Conservation (phyloP, 2,797 vertebrate genomes). For the Neostethus bicornis region DNA sequence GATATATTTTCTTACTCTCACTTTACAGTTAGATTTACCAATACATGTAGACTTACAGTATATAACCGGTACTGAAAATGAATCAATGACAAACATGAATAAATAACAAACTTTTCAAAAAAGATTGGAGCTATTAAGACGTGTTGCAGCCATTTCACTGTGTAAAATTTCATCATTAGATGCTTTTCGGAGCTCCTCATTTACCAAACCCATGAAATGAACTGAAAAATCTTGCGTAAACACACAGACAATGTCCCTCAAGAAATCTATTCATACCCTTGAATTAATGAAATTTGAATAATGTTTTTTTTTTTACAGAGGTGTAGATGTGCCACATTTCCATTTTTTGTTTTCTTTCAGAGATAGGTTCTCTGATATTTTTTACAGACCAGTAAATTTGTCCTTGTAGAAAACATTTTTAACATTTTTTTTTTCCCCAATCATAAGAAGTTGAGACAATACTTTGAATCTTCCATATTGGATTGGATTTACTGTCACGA, state of each 20-base stretch:
- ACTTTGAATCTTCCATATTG: not conserved
- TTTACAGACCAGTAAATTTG: constrained; percentile 2
- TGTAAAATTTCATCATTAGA: not conserved
- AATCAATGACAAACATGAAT: no score
- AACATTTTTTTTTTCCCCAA: not conserved
- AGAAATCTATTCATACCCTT: constrained; percentile 11
- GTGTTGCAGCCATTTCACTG: not conserved
- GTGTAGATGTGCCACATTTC: constrained; percentile 1
- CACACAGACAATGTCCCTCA: constrained; percentile 1
- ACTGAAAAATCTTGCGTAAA: not conserved
- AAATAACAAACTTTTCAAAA: no score
- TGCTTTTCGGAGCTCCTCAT: constrained; percentile 2
- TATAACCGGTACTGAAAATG: no score
- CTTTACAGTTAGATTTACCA: not conserved
- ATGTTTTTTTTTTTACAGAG: constrained; percentile 11
- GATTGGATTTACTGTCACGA: constrained; percentile 1
- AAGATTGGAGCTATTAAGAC: constrained; percentile 8
- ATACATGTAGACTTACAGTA: not conserved
- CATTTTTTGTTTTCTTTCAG: constrained; percentile 5
- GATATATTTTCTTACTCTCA: not conserved
- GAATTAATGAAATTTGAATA: constrained; percentile 14
- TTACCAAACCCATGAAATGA: constrained; percentile 6
- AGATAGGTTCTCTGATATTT: constrained; percentile 1
- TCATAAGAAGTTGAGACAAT: not conserved
- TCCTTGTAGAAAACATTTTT: constrained; percentile 5